A percentile compares a stretch with the other conserved stretches of the same genome.
Conservation (phyloP, 2,888 invertebrate species). For the Hybos culiciformis region DNA sequence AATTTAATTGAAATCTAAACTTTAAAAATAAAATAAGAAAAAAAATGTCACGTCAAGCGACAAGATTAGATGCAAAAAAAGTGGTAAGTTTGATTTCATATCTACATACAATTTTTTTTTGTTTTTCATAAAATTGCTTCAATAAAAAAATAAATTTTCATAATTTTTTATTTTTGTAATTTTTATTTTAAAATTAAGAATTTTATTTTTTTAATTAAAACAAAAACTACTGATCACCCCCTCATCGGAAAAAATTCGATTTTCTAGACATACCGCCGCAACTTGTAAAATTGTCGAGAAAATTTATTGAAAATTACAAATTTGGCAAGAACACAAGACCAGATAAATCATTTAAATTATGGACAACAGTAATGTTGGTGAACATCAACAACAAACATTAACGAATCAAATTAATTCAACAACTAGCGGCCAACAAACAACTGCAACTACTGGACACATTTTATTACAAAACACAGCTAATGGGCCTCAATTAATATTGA, state of each 20-base stretch:
- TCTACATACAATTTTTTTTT: not conserved
- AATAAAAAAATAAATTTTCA: slow-evolving; percentile 8
- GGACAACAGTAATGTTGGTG: slow-evolving; percentile 7
- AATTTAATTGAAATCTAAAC: too few species aligned
- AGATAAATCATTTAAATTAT: slow-evolving; percentile 4
- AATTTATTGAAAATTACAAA: slow-evolving; percentile 8
- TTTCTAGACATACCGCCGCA: slow-evolving; percentile 28
- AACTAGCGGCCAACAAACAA: slow-evolving; percentile 8
- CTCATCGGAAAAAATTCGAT: slow-evolving; percentile 34
- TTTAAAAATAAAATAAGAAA: too few species aligned
- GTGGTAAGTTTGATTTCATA: slow-evolving; percentile 26
- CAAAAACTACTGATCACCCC: slow-evolving; percentile 25
- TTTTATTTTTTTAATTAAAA: slow-evolving; percentile 13
- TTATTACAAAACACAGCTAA: slow-evolving; percentile 25
- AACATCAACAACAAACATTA: slow-evolving; percentile 5
- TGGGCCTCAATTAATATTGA: slow-evolving; percentile 30
- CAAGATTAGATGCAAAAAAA: slow-evolving; percentile 34
- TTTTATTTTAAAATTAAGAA: too few species aligned
- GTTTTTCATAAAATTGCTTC: not conserved
- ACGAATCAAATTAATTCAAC: slow-evolving; percentile 8
- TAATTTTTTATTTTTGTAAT: slow-evolving; percentile 6
- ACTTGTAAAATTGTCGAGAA: slow-evolving; percentile 7
- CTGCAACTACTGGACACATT: not conserved
- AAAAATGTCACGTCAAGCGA: slow-evolving; percentile 33
- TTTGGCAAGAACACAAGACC: slow-evolving; percentile 9